Conservation (phyloP, 2,797 vertebrate genomes). For the Poeciliopsis turneri region DNA sequence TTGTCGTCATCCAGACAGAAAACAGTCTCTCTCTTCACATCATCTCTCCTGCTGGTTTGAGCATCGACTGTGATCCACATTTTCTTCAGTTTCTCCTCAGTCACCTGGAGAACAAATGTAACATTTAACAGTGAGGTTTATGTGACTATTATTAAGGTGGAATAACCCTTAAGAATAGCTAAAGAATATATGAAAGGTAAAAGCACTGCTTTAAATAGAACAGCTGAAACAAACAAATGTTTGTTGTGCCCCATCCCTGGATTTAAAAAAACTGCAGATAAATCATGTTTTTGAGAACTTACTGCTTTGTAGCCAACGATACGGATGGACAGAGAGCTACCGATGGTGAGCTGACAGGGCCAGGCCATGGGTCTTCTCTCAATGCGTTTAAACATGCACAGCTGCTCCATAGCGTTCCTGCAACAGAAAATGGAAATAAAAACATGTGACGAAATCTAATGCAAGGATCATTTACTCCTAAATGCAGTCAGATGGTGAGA, state of each 20-base stretch:
- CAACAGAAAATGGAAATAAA: conserved; percentile 13
- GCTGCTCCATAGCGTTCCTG: conserved; percentile 89
- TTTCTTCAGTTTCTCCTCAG: conserved; percentile 89
- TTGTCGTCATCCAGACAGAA: conserved; percentile 94
- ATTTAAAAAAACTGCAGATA: neutral
- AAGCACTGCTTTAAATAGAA: neutral
- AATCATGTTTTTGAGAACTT: conserved; percentile 66
- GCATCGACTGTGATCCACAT: conserved; percentile 89
- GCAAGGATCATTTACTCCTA: neutral
- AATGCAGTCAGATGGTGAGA: neutral
- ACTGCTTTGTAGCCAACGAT: conserved; percentile 95
- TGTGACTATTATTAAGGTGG: neutral
- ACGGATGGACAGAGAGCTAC: conserved; percentile 87
- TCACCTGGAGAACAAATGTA: conserved; percentile 77
- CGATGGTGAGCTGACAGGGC: conserved; percentile 93
- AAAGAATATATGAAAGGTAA: neutral
- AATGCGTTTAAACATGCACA: conserved; percentile 90
- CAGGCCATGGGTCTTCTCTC: conserved; percentile 85
- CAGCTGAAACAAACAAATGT: neutral
- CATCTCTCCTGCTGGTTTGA: conserved; percentile 84
- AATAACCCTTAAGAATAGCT: no score
- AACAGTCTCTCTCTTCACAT: conserved; percentile 89
- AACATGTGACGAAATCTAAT: neutral
- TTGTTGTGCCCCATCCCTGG: no score
- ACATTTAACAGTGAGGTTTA: conserved; percentile 2